Conservation (phyloP, 2,888 invertebrate genomes). For the Odontomyia ornata region DNA sequence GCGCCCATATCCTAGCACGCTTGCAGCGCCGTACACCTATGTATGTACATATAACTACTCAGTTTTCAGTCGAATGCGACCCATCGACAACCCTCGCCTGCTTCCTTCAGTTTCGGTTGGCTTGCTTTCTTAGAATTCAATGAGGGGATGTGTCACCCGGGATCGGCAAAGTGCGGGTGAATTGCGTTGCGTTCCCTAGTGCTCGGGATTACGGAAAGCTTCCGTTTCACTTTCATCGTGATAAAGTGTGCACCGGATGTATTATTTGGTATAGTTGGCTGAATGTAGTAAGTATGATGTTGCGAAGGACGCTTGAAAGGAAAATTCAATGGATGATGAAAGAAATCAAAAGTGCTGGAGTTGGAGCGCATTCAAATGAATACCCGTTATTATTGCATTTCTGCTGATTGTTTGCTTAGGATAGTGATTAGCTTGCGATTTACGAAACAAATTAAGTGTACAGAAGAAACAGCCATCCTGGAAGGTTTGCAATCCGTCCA, state of each 20-base stretch:
- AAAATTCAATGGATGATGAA: constrained; percentile 1
- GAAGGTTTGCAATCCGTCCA: no score
- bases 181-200: constrained; percentile 12
- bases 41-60: constrained; percentile 25
- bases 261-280: constrained; percentile 28
- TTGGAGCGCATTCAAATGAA: not conserved
- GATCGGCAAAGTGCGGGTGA: constrained; percentile 15
- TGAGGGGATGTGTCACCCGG: constrained; percentile 4
- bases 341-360: not conserved
- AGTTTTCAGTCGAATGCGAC: not conserved
- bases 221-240: constrained; percentile 27
- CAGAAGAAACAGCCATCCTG: no score
- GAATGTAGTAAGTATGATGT: not conserved
- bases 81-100: not conserved
- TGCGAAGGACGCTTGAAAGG: constrained; percentile 4
- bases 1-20: not conserved
- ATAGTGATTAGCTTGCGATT: constrained; percentile 3
- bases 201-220: constrained; percentile 30
- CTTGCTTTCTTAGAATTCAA: constrained; percentile 17
- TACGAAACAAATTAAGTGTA: not conserved
- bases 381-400: constrained; percentile 15
- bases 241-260: constrained; percentile 31
- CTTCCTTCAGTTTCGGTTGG: constrained; percentile 13
- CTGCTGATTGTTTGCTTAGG: constrained; percentile 22
- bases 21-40: constrained; percentile 2